Evolutionary conservation across 2,888 invertebrate species (phyloP).

Genomic region (Adineta ricciae): DNA sequence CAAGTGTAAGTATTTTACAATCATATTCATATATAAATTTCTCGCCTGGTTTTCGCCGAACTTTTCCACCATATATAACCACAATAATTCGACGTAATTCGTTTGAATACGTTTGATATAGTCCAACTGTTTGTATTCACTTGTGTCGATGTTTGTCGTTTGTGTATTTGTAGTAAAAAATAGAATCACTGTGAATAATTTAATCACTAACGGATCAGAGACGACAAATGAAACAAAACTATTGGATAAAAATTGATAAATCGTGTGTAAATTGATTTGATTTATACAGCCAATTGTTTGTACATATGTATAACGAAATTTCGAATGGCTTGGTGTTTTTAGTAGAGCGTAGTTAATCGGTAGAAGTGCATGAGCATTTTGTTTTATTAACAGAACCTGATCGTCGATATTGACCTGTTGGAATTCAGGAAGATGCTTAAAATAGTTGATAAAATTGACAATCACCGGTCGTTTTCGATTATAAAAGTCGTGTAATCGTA

Average conservation of each 20-base stretch:
- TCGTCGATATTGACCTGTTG: not conserved
- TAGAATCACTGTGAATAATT: not conserved
- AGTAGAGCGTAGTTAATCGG: not conserved
- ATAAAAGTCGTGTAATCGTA: not conserved
- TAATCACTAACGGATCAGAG: not conserved
- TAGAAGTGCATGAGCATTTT: not conserved
- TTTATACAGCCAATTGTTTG: not conserved
- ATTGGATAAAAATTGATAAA: not conserved
- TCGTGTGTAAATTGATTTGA: not conserved
- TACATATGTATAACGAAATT: not conserved
- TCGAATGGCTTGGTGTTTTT: not conserved
- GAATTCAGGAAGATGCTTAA: not conserved
- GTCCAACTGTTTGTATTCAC: not conserved
- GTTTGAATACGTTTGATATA: not conserved
- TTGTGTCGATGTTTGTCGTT: not conserved
- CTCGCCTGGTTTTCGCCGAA: not conserved
- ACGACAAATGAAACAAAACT: not conserved
- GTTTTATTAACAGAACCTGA: not conserved
- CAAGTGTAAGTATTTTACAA: not conserved
- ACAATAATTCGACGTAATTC: not conserved
- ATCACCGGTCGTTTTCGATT: not conserved
- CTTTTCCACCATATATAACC: not conserved
- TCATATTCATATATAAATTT: not conserved
- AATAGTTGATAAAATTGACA: not conserved
- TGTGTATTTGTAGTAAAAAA: not conserved